Base-by-base conservation (phyloP, 2,888 invertebrate genomes). In the Pomacea canaliculata region DNA sequence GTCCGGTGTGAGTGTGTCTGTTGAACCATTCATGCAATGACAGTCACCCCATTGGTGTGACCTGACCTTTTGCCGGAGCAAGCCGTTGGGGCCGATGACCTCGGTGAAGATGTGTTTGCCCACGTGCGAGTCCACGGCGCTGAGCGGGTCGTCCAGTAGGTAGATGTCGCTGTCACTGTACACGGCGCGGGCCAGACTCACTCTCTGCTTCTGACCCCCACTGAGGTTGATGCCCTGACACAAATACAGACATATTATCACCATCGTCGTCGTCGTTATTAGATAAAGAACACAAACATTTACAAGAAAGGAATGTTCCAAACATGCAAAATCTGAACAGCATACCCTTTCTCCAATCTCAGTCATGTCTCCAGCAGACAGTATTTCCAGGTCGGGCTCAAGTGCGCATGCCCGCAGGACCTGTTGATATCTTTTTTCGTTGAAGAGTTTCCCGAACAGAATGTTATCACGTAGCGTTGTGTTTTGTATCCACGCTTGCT, bases 401-500 rank as follows among this genome's bases (percentile, higher is more conserved):
- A 99, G 92, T 4, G 98, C 97, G 91, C 98, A 99, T 3, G 96
- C 95, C 81, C 95, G 95, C 60, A 99, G 93, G 1, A 97, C 94
- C 77, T 93, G 93, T 83, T 95, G 93, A 90, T 98, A 98, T 70
- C 93, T 92, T 78, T 92, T 92, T 78, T 94, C 93, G 86, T 96
- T 94, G 70, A 94, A 93, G 0, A 93, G 87, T 82, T 94, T 94
- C 12, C 97, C 97, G 91, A 99, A 99, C 46, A 97, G 89, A 80
- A 99, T 96, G 91, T 99, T 99, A 86, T 98, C 96, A 86, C 95
- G 94, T 46, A 99, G 91, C 0, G 97, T 97, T 16, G 96, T 95
- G 91, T 99, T 99, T 91, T 98, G 98, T 77, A 99, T 98, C 99
- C 99, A 99, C 0, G 98, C 97, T 79, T 90, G 89, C 84, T 93